phyloP scores from a whole-genome alignment of 2,888 invertebrate species.

The Euclidia mi region DNA sequence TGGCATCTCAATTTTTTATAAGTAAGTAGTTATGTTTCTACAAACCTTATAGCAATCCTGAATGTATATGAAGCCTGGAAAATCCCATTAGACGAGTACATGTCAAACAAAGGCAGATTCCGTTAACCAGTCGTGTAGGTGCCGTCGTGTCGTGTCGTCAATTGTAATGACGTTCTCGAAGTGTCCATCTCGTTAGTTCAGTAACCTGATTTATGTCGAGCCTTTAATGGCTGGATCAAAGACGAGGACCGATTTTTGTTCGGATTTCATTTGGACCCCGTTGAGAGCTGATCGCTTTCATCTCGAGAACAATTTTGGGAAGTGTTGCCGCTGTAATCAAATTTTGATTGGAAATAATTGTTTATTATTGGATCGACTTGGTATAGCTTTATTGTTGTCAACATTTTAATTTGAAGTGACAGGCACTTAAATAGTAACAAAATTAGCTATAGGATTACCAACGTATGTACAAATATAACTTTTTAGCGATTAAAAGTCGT shows the following conservation, averaged over 20 bases:
- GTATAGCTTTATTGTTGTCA: slow-evolving; percentile 1
- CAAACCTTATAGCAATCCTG: too few relatives aligned
- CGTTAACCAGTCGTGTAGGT: background rate
- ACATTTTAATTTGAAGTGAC: background rate
- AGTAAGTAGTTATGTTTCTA: too few relatives aligned
- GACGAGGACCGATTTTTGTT: slow-evolving; percentile 26
- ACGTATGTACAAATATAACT: too few relatives aligned
- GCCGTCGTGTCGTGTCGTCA: slow-evolving; percentile 13
- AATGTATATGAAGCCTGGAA: too few relatives aligned
- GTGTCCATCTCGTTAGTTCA: slow-evolving; percentile 31
- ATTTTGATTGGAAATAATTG: slow-evolving; percentile 36
- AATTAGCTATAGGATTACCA: too few relatives aligned
- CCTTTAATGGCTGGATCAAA: slow-evolving; percentile 41
- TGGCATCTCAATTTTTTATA: too few relatives aligned
- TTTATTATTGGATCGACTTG: slow-evolving; percentile 15
- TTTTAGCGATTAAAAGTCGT: too few relatives aligned
- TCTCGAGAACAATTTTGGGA: slow-evolving; percentile 22
- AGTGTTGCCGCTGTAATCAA: slow-evolving; percentile 36
- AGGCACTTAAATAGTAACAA: too few relatives aligned
- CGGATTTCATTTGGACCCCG: slow-evolving; percentile 38
- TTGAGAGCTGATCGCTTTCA: slow-evolving; percentile 34
- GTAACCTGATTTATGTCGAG: slow-evolving; percentile 39
- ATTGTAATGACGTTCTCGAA: slow-evolving; percentile 9
- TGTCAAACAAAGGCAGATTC: background rate
- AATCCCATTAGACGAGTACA: too few relatives aligned